phyloP scores from a whole-genome alignment of 2,888 invertebrate species.

The Megamerina dolium region DNA sequence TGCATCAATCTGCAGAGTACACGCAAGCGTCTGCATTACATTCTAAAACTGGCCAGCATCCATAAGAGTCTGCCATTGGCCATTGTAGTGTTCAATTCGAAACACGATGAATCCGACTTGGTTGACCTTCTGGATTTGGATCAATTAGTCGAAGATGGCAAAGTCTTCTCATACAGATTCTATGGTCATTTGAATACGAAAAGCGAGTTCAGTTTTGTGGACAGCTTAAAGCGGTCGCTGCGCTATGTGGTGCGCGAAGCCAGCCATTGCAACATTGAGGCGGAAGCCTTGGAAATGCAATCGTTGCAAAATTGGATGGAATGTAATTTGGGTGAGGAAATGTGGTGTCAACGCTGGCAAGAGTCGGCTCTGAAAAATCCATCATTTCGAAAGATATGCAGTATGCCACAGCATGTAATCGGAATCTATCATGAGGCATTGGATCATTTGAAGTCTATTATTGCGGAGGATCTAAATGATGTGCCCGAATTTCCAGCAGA shows the following conservation, averaged over 20 bases:
- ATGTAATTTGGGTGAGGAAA: constrained; percentile 56
- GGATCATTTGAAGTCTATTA: constrained; percentile 55
- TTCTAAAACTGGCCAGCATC: constrained; percentile 28
- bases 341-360: constrained; percentile 57
- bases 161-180: constrained; percentile 44
- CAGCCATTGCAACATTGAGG: constrained; percentile 43
- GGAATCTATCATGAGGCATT: constrained; percentile 64
- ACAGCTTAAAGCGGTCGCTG: constrained; percentile 50
- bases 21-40: constrained; percentile 31
- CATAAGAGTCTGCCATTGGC: constrained; percentile 34
- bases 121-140: constrained; percentile 24
- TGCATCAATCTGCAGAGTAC: constrained; percentile 23
- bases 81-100: constrained; percentile 30
- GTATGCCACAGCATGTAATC: constrained; percentile 53
- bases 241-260: constrained; percentile 40
- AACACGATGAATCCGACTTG: constrained; percentile 14
- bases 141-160: constrained; percentile 45
- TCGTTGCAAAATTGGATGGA: constrained; percentile 54
- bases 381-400: constrained; percentile 43
- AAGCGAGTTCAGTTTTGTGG: constrained; percentile 18
- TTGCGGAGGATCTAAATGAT: constrained; percentile 56
- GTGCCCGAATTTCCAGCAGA: constrained; percentile 62
- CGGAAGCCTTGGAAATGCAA: constrained; percentile 56
- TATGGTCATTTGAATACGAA: constrained; percentile 18
- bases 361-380: constrained; percentile 29